phyloP scores from a whole-genome alignment of 2,113 vertebrate genomes.

The Oceanites oceanicus region DNA sequence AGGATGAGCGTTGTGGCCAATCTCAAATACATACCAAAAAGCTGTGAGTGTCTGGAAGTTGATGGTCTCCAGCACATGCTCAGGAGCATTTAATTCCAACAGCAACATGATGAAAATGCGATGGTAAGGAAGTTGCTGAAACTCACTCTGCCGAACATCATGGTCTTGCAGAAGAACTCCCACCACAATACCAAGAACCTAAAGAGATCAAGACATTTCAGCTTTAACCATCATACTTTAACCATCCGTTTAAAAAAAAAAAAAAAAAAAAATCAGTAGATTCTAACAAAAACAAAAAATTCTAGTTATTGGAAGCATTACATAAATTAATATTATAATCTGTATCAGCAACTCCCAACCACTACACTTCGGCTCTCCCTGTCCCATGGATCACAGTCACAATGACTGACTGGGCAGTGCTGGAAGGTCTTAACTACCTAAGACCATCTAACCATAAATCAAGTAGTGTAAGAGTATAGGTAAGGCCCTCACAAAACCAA shows the following conservation, averaged over 20 bases:
- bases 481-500: not conserved
- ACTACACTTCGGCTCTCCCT: not conserved
- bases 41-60: constrained; percentile 99
- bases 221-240: too few relatives aligned
- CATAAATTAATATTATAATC: rapidly evolving
- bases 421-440: not conserved
- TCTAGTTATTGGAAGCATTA: not conserved
- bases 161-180: constrained; percentile 98
- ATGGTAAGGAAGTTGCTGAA: constrained; percentile 97
- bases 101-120: constrained; percentile 99
- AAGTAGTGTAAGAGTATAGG: not conserved
- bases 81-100: constrained; percentile 95
- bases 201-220: not conserved
- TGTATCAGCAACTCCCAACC: not conserved
- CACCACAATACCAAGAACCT: constrained; percentile 98
- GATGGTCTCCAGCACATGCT: constrained; percentile 97
- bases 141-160: constrained; percentile 95
- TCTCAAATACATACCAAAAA: constrained; percentile 84
- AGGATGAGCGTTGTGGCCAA: not conserved
- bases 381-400: not conserved
- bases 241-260: not conserved
- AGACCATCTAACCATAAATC: not conserved
- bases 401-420: not conserved
- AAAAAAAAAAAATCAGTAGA: not conserved
- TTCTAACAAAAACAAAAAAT: not conserved